Conservation (phyloP, 1,140 invertebrate species). For the Ceratina japonica region DNA sequence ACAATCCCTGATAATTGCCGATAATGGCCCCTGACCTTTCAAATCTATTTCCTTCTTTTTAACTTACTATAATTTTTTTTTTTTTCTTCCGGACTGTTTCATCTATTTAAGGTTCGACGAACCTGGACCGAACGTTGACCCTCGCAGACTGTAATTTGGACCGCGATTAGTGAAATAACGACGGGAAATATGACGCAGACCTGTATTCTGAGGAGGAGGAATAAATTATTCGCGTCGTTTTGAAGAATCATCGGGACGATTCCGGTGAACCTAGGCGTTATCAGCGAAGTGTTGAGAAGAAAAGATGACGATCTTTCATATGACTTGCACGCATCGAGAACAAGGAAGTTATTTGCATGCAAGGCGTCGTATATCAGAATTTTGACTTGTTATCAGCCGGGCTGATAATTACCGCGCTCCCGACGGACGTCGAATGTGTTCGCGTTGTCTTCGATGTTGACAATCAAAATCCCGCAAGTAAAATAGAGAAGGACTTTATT, state of each 20-base stretch:
- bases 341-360: not conserved
- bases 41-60: not conserved
- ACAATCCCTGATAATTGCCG: slow-evolving; percentile 49
- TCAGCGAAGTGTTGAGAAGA: not conserved
- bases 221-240: too few species aligned
- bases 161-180: slow-evolving; percentile 5
- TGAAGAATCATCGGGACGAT: too few species aligned
- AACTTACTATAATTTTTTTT: slow-evolving; percentile 20
- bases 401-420: too few species aligned
- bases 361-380: not conserved
- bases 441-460: not conserved
- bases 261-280: not conserved
- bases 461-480: not conserved
- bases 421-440: not conserved
- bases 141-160: slow-evolving; percentile 35
- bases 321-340: not conserved
- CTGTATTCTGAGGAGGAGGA: too few species aligned
- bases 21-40: slow-evolving; percentile 8
- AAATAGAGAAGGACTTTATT: not conserved
- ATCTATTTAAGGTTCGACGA: slow-evolving; percentile 44
- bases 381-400: not conserved
- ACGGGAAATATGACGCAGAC: not conserved
- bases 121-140: slow-evolving; percentile 47
- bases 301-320: not conserved
- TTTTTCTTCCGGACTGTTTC: not conserved